Percentiles rank a stretch among this genome's conserved stretches.
Conservation (phyloP, 2,113 vertebrate species). For the Mungos mungo region DNA sequence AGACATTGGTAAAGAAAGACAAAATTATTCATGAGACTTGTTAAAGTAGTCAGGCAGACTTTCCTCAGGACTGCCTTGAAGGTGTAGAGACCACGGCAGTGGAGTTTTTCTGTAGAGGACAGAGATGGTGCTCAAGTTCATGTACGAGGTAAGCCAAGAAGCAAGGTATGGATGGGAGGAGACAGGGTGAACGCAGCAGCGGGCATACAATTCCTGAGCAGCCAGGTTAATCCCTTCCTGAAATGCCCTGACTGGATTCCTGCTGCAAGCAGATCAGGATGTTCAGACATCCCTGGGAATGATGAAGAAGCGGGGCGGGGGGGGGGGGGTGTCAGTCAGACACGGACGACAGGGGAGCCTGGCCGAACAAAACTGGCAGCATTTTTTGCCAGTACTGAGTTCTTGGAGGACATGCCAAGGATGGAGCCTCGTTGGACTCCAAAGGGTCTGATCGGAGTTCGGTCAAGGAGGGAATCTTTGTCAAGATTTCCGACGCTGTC, state of each 20-base stretch:
- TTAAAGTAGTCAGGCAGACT: not conserved
- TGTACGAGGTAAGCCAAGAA: too few species aligned
- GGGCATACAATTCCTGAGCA: not conserved
- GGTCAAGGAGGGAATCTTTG: too few species aligned
- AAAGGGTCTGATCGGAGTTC: not conserved
- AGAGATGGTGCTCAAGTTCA: not conserved
- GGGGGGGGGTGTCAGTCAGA: too few species aligned
- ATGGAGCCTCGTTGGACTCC: fast-evolving
- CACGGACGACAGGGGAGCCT: not conserved
- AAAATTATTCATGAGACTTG: not conserved
- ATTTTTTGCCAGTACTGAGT: too few species aligned
- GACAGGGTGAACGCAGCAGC: not conserved
- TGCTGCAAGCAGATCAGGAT: not conserved
- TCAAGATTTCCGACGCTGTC: fast-evolving
- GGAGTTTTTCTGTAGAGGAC: not conserved
- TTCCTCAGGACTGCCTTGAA: not conserved
- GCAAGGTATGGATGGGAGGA: not conserved
- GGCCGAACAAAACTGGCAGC: not conserved
- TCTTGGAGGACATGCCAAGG: too few species aligned
- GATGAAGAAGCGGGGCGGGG: fast-evolving
- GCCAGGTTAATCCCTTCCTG: not conserved
- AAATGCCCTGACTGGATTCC: not conserved
- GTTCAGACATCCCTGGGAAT: fast-evolving
- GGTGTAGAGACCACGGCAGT: too few species aligned
- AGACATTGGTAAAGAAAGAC: not conserved